Conservation (phyloP, 2,888 invertebrate species). For the Drosophila peninsularis region DNA sequence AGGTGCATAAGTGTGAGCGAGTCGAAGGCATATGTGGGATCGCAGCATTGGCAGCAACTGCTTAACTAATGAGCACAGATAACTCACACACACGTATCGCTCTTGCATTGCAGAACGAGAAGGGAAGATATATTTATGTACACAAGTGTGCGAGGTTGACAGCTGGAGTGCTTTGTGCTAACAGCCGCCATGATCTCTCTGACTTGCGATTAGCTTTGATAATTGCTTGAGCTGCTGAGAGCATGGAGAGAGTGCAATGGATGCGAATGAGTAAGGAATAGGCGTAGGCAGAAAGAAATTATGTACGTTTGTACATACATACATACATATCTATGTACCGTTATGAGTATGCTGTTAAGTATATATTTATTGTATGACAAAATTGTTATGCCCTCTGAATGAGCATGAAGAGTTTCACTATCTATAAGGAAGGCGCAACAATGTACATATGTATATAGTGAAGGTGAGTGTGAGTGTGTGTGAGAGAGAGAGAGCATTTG, state of each 20-base stretch:
- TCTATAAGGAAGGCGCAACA: slow-evolving; percentile 48
- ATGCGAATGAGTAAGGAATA: not conserved
- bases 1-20: not conserved
- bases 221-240: not conserved
- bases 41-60: no score
- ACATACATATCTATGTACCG: no score
- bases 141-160: not conserved
- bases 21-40: no score
- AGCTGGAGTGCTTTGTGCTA: not conserved
- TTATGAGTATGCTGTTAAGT: no score
- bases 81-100: no score
- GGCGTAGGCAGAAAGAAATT: not conserved
- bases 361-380: not conserved
- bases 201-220: not conserved
- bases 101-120: no score
- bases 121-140: no score
- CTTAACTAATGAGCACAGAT: no score
- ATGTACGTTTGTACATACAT: not conserved
- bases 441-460: slow-evolving; percentile 39
- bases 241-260: not conserved
- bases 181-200: not conserved
- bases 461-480: not conserved
- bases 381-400: not conserved
- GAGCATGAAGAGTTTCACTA: slow-evolving; percentile 56
- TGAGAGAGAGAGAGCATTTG: not conserved